These are phyloP conservation scores for Halcyon senegalensis DNA, from an alignment of 2,113 vertebrate genomes.

Conservation along the genomic window DNA sequence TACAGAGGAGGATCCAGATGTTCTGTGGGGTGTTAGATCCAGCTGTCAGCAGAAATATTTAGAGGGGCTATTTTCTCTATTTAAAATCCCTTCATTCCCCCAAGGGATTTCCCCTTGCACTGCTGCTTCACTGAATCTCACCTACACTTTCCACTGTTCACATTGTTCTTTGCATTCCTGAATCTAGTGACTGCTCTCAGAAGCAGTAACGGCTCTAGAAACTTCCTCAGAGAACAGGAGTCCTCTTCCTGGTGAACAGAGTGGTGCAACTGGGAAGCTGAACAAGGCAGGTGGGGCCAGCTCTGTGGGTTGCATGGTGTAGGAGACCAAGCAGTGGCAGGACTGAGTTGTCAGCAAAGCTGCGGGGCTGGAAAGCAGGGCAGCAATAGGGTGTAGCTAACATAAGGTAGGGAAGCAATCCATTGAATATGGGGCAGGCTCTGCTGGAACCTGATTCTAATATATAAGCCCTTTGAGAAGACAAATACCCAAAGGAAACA, in stretches of 20 bases:
- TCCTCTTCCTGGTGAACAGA: neutral
- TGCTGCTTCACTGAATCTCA: neutral
- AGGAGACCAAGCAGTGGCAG: neutral
- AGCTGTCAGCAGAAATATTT: constrained; percentile 60
- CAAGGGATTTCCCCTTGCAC: neutral
- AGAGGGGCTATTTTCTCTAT: constrained; percentile 1
- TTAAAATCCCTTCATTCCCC: neutral
- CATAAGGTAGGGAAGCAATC: neutral
- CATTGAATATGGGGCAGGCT: neutral
- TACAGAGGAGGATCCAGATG: constrained; percentile 23
- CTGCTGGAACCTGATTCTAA: neutral
- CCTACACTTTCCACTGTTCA: neutral
- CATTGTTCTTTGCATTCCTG: neutral
- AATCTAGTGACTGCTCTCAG: neutral
- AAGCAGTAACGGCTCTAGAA: neutral
- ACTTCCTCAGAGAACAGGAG: neutral
- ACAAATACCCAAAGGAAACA: neutral
- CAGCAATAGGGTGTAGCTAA: neutral
- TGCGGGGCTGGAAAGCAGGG: neutral
- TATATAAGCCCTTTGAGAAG: neutral
- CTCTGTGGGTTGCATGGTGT: rapidly evolving
- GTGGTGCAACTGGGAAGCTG: neutral
- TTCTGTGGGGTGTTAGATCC: constrained; percentile 12
- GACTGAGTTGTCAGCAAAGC: neutral
- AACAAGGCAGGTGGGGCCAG: neutral